Evolutionary conservation across 2,797 vertebrate genomes (phyloP), one percentile per base, ranked within the genome.

Genomic region (Pseudochromis fuscus): DNA sequence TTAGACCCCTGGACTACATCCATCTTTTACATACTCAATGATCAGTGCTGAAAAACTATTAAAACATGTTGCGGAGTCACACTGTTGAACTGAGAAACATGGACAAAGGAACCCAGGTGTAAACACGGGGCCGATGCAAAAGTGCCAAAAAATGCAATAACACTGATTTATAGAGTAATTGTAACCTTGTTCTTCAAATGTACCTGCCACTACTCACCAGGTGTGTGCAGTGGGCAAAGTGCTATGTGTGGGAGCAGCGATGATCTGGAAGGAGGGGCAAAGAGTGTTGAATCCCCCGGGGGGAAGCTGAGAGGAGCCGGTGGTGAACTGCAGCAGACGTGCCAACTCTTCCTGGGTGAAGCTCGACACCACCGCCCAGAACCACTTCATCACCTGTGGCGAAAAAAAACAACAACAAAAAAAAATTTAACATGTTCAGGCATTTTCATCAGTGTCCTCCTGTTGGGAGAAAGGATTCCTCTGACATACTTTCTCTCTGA

Each of bases 261-360:
- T 99, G 76, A 99, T 99, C 93, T 99, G 98, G 88, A 99, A 99
- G 25, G 98, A 98, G 25, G 98, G 98, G 84, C 96, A 98, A 38
- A 99, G 96, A n/a, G 96, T 97, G 75, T 97, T 96, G 88, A 99
- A 99, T 7, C 98, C 98, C 52, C 98, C 97, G 0, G 96, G 96
- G 15, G 98, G 98, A 7, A 99, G 94, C 92, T 99, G 98, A 63
- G 98, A 99, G 63, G 98, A 99, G 62, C 98, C 98, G 0, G 98
- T 99, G 61, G 98, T 99, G 92, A 99, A 99, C 92, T 99, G 98
- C 81, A 99, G 94, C 59, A 99, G 94, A 46, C 98, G 96, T 42
- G 98, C 98, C 86, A 99, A 78, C 88, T 99, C 98, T 79, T 99
- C 98, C 91, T 99, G 98, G 0, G 98, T 99, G 90, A 99, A 96